Evolutionary conservation across 2,888 invertebrate genomes (phyloP), one percentile per base, ranked within the genome.

Genomic region (Acrobasis consociella): DNA sequence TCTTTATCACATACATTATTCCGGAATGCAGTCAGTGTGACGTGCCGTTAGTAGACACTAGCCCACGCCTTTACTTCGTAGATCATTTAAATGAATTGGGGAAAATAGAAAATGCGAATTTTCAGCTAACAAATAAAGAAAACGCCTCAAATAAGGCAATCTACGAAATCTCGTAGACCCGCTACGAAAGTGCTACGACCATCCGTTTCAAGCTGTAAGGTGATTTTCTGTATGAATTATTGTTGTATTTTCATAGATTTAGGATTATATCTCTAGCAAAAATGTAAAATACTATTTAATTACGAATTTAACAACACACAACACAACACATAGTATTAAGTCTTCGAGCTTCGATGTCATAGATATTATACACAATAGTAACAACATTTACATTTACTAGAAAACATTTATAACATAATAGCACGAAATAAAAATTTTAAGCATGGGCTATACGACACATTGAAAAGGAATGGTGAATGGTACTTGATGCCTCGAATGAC

Each of bases 161-260:
- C 89, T 88, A 89, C 89, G 83, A 69, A 64, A 65, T 68, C 67
- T 78, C 86, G 89, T 89, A 89, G 89, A 77, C 64, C 71, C 69
- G 81, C 89, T 89, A 90, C 89, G 88, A 74, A 71, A 66, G 55
- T 71, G 85, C 89, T 89, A 89, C 89, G 83, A 67, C 15, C 10
- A 15, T 16, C 7, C 46, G 10, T 46, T n/a, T 10, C 13, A n/a
- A 5, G 5, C n/a, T 42, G 39, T 11, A 11, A 42, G 42, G 42
- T 42, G 9, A 22, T 22, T 22, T 22, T 22, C 31, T 8, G 5
- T 31, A 5, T 31, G 31, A 7, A 31, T 31, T 31, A 5, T 31
- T 31, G 31, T 31, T 31, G 31, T 31, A 31, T 31, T 31, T 31
- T 31, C 8, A 31, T 31, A 31, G 7, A 31, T 7, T 31, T 22